phyloP scores from a whole-genome alignment of 1,140 invertebrate genomes.

The Formica exsecta region DNA sequence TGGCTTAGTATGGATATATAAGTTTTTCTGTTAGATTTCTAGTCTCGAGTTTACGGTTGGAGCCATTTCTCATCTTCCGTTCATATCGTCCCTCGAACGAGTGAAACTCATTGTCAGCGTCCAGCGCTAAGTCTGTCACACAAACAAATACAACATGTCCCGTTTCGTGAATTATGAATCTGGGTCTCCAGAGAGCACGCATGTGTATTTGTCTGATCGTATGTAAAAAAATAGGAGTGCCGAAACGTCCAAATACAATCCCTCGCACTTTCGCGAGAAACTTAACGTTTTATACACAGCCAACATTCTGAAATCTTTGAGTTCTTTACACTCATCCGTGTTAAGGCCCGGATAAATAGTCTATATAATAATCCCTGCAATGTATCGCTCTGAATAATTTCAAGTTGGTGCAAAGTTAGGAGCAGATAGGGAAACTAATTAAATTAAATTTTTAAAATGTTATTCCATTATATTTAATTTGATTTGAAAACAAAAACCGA shows the following conservation, averaged over 20 bases:
- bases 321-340: conserved; percentile 40
- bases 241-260: conserved; percentile 8
- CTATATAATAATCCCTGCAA: conserved; percentile 42
- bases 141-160: not conserved
- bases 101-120: conserved; percentile 25
- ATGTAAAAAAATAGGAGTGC: not conserved
- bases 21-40: not conserved
- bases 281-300: conserved; percentile 67
- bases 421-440: not conserved
- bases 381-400: conserved; percentile 39
- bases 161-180: conserved; percentile 25
- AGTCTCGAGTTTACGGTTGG: not conserved
- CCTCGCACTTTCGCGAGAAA: not conserved
- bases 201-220: not conserved
- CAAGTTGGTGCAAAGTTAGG: conserved; percentile 26
- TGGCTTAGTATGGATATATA: not conserved
- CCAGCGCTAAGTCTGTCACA: conserved; percentile 25
- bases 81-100: not conserved
- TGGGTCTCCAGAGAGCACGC: not conserved
- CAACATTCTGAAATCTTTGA: conserved; percentile 61
- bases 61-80: conserved; percentile 32
- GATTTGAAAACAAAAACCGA: not conserved
- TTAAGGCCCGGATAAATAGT: conserved; percentile 31
- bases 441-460: not conserved
- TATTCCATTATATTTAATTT: not conserved